A percentile compares a stretch with the other conserved stretches of the same genome.
phyloP scores from a whole-genome alignment of 2,113 vertebrate genomes.

The Halcyon malimbica region DNA sequence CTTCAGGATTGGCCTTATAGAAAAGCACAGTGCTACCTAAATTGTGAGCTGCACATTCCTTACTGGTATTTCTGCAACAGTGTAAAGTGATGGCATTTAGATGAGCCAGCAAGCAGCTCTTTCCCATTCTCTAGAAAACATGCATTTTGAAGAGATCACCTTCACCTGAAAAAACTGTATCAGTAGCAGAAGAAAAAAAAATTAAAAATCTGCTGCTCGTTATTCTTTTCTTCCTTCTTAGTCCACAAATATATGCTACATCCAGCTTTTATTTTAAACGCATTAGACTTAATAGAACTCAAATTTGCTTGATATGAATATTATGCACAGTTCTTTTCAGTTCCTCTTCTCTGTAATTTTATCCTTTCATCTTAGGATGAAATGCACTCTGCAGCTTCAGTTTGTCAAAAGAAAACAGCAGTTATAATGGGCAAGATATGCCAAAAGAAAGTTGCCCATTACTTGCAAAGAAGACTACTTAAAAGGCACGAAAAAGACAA shows the following conservation, averaged over 20 bases:
- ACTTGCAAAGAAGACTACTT: background rate
- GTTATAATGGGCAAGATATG: background rate
- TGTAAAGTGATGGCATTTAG: background rate
- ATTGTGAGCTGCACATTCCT: background rate
- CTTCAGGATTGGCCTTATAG: background rate
- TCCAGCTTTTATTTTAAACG: slow-evolving; percentile 15
- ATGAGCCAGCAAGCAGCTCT: background rate
- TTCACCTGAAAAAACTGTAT: background rate
- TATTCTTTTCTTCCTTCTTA: background rate
- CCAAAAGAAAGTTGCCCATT: slow-evolving; percentile 9
- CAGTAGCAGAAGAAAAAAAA: background rate
- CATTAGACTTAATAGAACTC: background rate
- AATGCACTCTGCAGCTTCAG: slow-evolving; percentile 33
- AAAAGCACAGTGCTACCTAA: background rate
- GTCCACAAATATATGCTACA: background rate
- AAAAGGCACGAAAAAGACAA: slow-evolving; percentile 2
- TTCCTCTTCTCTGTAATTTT: slow-evolving; percentile 26
- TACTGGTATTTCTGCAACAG: background rate
- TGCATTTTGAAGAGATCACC: background rate
- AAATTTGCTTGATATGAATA: slow-evolving; percentile 47
- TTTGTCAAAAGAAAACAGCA: slow-evolving; percentile 32
- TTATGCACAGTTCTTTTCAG: background rate
- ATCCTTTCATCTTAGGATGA: slow-evolving; percentile 50
- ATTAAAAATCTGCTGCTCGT: background rate
- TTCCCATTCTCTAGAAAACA: background rate